Evolutionary conservation across 1,140 invertebrate species (phyloP).

Genomic region (Brachionus rubens): DNA sequence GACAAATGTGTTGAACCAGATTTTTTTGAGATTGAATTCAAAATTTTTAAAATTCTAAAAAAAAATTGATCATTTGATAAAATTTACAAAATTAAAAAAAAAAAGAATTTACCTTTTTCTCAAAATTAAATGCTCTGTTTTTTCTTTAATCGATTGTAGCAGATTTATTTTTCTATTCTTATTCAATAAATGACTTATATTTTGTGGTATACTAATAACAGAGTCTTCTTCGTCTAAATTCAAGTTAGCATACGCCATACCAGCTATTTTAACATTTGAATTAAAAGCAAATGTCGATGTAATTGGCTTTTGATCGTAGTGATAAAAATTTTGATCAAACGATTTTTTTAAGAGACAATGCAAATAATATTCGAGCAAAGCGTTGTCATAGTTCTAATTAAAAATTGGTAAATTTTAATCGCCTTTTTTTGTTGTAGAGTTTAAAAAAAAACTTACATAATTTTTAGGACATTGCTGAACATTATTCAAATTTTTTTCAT

Average conservation of each 20-base stretch:
- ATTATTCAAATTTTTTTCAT: not conserved
- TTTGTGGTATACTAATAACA: conserved; percentile 18
- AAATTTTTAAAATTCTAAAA: conserved; percentile 43
- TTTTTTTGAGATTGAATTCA: conserved; percentile 26
- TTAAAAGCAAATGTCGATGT: conserved; percentile 40
- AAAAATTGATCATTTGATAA: not conserved
- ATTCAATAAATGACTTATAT: conserved; percentile 38
- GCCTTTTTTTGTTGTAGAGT: not conserved
- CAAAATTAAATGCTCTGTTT: conserved; percentile 36
- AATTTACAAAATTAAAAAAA: not conserved
- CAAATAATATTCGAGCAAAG: conserved; percentile 41
- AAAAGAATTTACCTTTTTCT: conserved; percentile 14
- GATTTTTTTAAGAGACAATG: conserved; percentile 42
- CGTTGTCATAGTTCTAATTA: conserved; percentile 32
- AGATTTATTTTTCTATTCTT: conserved; percentile 44
- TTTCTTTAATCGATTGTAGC: conserved; percentile 38
- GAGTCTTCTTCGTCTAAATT: conserved; percentile 45
- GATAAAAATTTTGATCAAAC: conserved; percentile 45
- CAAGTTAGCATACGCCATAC: conserved; percentile 39
- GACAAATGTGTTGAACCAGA: not conserved
- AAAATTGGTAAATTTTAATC: not conserved
- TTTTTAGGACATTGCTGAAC: not conserved
- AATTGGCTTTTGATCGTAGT: conserved; percentile 25
- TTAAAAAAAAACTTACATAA: conserved; percentile 32
- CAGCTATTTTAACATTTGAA: conserved; percentile 38